A percentile compares a stretch with the other conserved stretches of the same genome.
phyloP scores from a whole-genome alignment of 1,140 invertebrate species.

The Zophobas morio region DNA sequence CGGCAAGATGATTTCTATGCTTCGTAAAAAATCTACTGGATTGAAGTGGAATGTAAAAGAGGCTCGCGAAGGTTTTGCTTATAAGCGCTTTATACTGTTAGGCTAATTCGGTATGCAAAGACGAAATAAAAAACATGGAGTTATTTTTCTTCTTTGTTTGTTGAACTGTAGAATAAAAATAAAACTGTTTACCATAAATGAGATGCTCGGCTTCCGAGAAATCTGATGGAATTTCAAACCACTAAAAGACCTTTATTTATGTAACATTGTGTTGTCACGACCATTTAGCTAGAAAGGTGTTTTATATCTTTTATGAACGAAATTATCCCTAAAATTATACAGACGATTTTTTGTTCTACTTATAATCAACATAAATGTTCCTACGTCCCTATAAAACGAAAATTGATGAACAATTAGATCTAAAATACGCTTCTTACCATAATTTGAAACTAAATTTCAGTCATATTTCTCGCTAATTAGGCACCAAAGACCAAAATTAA shows the following conservation, averaged over 20 bases:
- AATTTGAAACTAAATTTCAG: too few relatives aligned
- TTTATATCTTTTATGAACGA: background rate
- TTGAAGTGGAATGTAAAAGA: constrained; percentile 1
- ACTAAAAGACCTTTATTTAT: constrained; percentile 28
- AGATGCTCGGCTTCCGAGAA: constrained; percentile 28
- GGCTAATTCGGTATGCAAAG: constrained; percentile 26
- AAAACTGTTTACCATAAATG: constrained; percentile 21
- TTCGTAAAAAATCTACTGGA: background rate
- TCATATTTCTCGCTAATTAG: too few relatives aligned
- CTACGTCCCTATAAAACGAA: too few relatives aligned
- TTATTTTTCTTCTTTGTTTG: constrained; percentile 36
- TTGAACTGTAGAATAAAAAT: constrained; percentile 29
- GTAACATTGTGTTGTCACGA: constrained; percentile 2
- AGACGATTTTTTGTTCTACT: too few relatives aligned
- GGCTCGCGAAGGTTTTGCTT: background rate
- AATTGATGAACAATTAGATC: too few relatives aligned
- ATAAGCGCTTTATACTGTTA: constrained; percentile 13
- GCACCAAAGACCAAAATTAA: too few relatives aligned
- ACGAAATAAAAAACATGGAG: constrained; percentile 34
- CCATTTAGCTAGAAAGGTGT: constrained; percentile 6
- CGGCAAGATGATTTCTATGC: background rate
- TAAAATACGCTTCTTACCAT: too few relatives aligned
- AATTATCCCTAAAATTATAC: background rate
- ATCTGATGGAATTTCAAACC: constrained; percentile 35
- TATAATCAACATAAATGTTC: too few relatives aligned